These are phyloP conservation scores for Dynastes grantii DNA, from an alignment of 2,888 invertebrate genomes.

Conservation along the genomic window DNA sequence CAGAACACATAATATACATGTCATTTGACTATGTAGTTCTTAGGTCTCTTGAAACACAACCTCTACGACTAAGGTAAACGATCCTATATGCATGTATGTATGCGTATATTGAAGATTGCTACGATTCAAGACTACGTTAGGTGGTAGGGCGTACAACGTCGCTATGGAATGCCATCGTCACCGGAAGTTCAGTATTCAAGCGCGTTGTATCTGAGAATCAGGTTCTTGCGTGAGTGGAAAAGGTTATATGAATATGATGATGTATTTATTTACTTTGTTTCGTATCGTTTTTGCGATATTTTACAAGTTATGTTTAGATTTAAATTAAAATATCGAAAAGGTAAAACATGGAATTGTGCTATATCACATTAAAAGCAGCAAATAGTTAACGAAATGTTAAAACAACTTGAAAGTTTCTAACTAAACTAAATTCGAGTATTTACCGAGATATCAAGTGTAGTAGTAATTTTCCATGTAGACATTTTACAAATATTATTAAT, in stretches of 20 bases:
- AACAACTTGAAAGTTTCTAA: too few relatives aligned
- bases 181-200: constrained; percentile 45
- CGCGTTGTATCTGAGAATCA: constrained; percentile 9
- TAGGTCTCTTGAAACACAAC: not conserved
- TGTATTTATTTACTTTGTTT: not conserved
- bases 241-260: not conserved
- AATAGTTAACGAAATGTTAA: too few relatives aligned
- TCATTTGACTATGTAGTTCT: constrained; percentile 12
- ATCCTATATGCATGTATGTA: not conserved
- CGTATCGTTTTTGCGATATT: too few relatives aligned
- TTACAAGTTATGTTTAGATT: too few relatives aligned
- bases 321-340: too few relatives aligned
- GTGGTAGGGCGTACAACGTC: not conserved
- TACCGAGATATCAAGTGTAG: too few relatives aligned
- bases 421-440: too few relatives aligned
- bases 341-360: too few relatives aligned
- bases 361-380: too few relatives aligned
- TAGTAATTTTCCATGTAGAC: too few relatives aligned
- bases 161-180: constrained; percentile 47
- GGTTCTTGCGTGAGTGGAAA: not conserved
- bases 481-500: too few relatives aligned
- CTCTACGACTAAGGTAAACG: constrained; percentile 15
- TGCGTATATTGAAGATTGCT: not conserved
- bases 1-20: constrained; percentile 5
- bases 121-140: not conserved